A percentile compares a stretch with the other conserved stretches of the same genome.
phyloP scores from a whole-genome alignment of 1,140 invertebrate species.

The Phthorimaea operculella region DNA sequence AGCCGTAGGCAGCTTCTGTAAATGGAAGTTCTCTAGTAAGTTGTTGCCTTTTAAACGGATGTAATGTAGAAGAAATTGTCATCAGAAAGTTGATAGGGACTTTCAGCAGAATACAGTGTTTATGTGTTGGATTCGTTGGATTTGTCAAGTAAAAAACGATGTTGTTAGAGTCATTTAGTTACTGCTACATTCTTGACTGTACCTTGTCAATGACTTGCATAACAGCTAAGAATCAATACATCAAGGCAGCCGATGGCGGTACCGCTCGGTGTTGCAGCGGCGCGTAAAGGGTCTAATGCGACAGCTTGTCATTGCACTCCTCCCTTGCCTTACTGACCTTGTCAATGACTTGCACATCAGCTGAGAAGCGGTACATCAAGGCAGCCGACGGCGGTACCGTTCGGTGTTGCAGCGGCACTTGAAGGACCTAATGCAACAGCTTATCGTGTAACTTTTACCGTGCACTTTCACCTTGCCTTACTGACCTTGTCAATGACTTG shows the following conservation, averaged over 20 bases:
- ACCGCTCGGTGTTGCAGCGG: constrained; percentile 36
- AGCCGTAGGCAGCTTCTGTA: constrained; percentile 81
- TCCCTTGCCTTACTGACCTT: constrained; percentile 73
- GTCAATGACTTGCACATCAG: constrained; percentile 80
- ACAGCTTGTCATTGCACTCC: no score
- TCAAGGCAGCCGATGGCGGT: constrained; percentile 70
- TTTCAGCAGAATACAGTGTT: no score
- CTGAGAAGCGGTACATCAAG: constrained; percentile 82
- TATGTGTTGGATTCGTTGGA: no score
- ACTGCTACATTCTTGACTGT: no score
- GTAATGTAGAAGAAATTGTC: no score
- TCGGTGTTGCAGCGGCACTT: constrained; percentile 75
- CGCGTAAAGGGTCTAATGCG: no score
- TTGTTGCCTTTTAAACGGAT: not conserved
- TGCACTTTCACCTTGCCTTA: not conserved
- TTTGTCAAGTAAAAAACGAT: no score
- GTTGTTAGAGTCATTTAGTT: no score
- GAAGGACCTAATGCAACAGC: constrained; percentile 72
- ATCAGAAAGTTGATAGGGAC: no score
- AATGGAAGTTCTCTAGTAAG: not conserved
- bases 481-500: constrained; percentile 83
- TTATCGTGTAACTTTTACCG: no score
- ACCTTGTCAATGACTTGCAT: constrained; percentile 82
- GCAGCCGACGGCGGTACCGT: constrained; percentile 78
- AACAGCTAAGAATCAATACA: constrained; percentile 82